These are phyloP conservation scores for Diplogasteroides magnus DNA, from an alignment of 1,140 invertebrate species.

Conservation along the genomic window DNA sequence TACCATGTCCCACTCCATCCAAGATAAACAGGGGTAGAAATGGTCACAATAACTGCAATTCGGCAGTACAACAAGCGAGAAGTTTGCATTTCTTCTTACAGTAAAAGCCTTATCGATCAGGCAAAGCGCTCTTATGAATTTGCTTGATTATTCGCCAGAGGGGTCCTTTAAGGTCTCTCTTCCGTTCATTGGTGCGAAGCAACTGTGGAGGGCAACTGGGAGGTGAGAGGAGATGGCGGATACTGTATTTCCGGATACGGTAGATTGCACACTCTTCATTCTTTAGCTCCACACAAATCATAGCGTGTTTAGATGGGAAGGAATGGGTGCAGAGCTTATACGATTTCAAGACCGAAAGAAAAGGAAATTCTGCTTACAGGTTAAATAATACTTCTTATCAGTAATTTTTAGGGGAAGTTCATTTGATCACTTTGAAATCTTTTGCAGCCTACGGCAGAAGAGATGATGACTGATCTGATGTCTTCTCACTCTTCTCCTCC, in stretches of 20 bases:
- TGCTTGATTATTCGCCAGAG: no score
- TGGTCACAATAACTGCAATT: no score
- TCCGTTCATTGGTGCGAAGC: conserved; percentile 14
- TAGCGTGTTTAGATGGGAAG: conserved; percentile 15
- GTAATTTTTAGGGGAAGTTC: neutral
- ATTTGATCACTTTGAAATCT: neutral
- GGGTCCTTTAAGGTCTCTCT: conserved; percentile 11
- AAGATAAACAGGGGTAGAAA: no score
- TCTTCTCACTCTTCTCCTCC: conserved; percentile 2
- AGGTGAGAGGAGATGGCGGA: conserved; percentile 17
- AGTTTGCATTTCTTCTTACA: no score
- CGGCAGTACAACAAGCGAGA: no score
- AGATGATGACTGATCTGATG: conserved; percentile 23
- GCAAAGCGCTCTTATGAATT: no score
- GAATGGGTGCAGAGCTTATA: conserved; percentile 23
- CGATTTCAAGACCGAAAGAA: conserved; percentile 12
- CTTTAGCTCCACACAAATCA: no score
- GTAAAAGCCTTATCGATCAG: no score
- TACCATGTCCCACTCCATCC: no score
- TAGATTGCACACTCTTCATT: no score
- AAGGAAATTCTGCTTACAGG: conserved; percentile 16
- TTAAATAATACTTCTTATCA: neutral
- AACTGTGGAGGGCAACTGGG: conserved; percentile 17
- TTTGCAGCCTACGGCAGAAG: conserved; percentile 28
- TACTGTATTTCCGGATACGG: no score